phyloP scores from a whole-genome alignment of 2,113 vertebrate species.

The Hydropotes inermis region DNA sequence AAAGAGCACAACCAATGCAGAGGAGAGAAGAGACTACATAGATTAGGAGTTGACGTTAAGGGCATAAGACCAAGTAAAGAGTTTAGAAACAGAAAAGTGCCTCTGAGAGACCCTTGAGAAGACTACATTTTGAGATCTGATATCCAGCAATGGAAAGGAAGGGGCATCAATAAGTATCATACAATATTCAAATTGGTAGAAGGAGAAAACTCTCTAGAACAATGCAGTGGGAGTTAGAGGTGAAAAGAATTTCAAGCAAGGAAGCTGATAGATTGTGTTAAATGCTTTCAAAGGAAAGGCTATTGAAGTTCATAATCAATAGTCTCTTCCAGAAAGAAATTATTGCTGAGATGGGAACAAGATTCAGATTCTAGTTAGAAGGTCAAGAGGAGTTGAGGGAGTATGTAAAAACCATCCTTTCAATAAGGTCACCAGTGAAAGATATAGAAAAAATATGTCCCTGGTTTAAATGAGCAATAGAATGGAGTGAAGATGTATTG shows the following conservation, averaged over 20 bases:
- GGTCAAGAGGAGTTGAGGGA: neutral
- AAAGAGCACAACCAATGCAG: neutral
- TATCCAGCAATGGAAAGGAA: neutral
- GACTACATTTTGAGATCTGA: neutral
- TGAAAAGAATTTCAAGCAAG: neutral
- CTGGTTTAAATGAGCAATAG: neutral
- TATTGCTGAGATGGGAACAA: neutral
- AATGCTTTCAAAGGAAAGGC: neutral
- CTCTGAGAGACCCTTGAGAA: neutral
- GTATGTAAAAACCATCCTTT: neutral
- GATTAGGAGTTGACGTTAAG: neutral
- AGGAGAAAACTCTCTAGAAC: neutral
- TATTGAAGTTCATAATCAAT: neutral
- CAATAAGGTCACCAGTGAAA: neutral
- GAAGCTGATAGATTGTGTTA: neutral
- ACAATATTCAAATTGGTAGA: neutral
- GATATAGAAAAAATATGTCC: neutral
- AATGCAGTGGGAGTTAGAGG: neutral
- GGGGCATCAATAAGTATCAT: neutral
- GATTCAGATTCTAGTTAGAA: conserved; percentile 1
- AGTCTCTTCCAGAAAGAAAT: neutral
- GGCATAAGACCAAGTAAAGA: neutral
- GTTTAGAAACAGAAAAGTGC: neutral
- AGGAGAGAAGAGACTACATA: neutral
- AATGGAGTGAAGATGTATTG: neutral